Percentiles rank a stretch among this genome's conserved stretches.
These are phyloP conservation scores for Napeogenes sylphis DNA, from an alignment of 2,888 invertebrate species.

Conservation along the genomic window DNA sequence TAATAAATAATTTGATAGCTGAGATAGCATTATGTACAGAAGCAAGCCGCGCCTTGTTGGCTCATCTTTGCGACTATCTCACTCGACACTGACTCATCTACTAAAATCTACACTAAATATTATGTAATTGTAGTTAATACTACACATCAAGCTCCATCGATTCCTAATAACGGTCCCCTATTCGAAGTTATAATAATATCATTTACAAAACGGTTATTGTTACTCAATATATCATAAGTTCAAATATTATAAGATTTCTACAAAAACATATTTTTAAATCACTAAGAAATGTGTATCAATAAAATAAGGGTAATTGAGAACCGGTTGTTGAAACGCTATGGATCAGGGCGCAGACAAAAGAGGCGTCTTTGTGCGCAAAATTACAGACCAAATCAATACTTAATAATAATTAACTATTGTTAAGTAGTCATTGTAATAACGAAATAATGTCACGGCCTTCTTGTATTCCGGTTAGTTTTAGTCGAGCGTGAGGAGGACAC, in stretches of 20 bases:
- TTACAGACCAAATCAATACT: slow-evolving; percentile 55
- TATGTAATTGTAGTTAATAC: slow-evolving; percentile 31
- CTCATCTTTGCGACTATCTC: slow-evolving; percentile 40
- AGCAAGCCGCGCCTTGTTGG: slow-evolving; percentile 61
- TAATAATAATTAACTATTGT: slow-evolving; percentile 60
- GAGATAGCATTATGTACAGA: slow-evolving; percentile 72
- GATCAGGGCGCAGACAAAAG: slow-evolving; percentile 53
- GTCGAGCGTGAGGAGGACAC: slow-evolving; percentile 53
- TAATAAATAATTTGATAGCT: slow-evolving; percentile 70
- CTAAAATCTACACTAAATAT: no score
- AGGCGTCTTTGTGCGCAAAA: slow-evolving; percentile 46
- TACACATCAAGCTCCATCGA: slow-evolving; percentile 45
- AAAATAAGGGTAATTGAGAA: slow-evolving; percentile 57
- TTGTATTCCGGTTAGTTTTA: slow-evolving; percentile 54
- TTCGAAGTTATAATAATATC: slow-evolving; percentile 39
- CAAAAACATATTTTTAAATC: slow-evolving; percentile 42
- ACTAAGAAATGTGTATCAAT: slow-evolving; percentile 45
- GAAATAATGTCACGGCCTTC: slow-evolving; percentile 64
- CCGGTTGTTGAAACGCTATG: slow-evolving; percentile 50
- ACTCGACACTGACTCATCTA: slow-evolving; percentile 37
- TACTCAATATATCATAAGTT: slow-evolving; percentile 36
- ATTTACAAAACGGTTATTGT: slow-evolving; percentile 38
- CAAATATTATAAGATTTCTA: slow-evolving; percentile 41
- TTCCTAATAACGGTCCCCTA: slow-evolving; percentile 56
- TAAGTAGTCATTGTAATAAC: slow-evolving; percentile 62